A percentile compares a stretch with the other conserved stretches of the same genome.
These are phyloP conservation scores for Gymnocephalus cernua DNA, from an alignment of 2,113 vertebrate species.

Conservation along the genomic window DNA sequence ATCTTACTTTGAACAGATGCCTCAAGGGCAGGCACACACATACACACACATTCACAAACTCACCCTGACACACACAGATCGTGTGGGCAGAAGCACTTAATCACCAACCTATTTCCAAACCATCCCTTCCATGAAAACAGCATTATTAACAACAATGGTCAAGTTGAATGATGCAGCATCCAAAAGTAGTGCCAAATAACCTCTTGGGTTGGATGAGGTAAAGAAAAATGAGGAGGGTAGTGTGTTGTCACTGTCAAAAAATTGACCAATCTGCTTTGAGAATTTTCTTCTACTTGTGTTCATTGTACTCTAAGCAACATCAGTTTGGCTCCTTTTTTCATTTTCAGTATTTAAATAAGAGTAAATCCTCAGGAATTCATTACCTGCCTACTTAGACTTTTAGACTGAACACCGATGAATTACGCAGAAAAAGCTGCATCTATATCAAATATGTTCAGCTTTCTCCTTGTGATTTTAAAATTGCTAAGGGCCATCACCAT, in stretches of 20 bases:
- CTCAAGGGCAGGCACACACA: conserved; percentile 64
- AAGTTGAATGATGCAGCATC: conserved; percentile 35
- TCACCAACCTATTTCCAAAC: conserved; percentile 47
- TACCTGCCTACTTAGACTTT: neutral
- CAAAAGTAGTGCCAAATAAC: conserved; percentile 34
- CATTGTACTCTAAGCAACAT: neutral
- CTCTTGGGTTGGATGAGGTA: conserved; percentile 7
- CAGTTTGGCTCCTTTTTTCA: neutral
- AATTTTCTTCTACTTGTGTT: neutral
- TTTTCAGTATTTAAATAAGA: neutral
- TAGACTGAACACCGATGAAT: neutral
- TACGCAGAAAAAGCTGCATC: neutral
- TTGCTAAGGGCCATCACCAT: neutral
- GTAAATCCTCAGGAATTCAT: neutral
- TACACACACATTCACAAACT: neutral
- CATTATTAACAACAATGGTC: conserved; percentile 38
- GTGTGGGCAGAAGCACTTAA: conserved; percentile 35
- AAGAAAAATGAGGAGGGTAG: conserved; percentile 11
- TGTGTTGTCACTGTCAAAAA: neutral
- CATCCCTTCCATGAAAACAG: conserved; percentile 41
- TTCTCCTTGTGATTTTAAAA: conserved; percentile 2
- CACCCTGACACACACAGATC: neutral
- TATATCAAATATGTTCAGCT: neutral
- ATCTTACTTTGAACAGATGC: conserved; percentile 56
- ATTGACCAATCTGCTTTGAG: neutral